phyloP scores from a whole-genome alignment of 2,113 vertebrate genomes.

The Nesoenas mayeri region DNA sequence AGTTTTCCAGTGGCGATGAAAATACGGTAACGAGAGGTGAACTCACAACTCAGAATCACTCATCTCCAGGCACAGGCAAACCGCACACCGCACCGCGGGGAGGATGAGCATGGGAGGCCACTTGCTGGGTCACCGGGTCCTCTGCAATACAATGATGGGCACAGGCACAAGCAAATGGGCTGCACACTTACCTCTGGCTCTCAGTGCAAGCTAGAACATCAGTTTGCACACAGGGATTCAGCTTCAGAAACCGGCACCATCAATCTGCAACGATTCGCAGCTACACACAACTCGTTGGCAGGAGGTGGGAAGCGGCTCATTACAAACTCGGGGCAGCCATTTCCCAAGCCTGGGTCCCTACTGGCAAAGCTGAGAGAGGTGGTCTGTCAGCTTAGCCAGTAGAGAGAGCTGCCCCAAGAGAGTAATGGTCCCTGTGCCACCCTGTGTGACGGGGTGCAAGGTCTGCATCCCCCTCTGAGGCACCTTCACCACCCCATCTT shows the following conservation, averaged over 20 bases:
- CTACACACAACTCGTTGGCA: background rate
- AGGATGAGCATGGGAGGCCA: constrained; percentile 22
- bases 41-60: background rate
- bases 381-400: constrained; percentile 8
- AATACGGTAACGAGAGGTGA: background rate
- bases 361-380: constrained; percentile 9
- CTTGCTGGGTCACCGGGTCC: background rate
- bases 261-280: constrained; percentile 25
- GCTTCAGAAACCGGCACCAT: constrained; percentile 24
- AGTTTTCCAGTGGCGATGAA: background rate
- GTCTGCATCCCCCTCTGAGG: background rate
- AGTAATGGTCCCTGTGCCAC: background rate
- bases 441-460: fast-evolving
- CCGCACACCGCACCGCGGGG: background rate
- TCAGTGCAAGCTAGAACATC: constrained; percentile 4
- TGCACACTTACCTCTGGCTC: constrained; percentile 66
- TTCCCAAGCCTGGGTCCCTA: constrained; percentile 27
- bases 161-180: constrained; percentile 54
- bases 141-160: background rate
- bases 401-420: constrained; percentile 10
- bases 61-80: background rate
- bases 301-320: background rate
- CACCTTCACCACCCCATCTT: background rate
- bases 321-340: background rate
- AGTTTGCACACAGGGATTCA: constrained; percentile 39